Base-by-base conservation (phyloP, 2,888 invertebrate genomes). In the Arge pagana region DNA sequence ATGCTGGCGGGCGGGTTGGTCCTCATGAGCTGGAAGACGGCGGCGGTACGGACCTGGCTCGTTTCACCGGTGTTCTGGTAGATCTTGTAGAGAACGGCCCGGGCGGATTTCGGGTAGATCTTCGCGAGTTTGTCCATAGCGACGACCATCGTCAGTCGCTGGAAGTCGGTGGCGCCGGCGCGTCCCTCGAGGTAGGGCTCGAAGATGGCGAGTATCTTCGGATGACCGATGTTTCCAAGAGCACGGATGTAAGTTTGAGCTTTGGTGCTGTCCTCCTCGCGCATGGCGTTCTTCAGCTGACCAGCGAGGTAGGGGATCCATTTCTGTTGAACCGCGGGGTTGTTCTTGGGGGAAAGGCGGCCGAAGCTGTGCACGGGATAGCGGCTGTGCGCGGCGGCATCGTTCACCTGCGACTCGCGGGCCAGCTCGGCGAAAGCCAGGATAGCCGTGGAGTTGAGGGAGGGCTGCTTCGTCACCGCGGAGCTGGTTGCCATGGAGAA, bases 151-250 rank as follows among this genome's bases (percentile, higher is more conserved):
- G 83, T 71, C 1, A 82, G 76, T 52, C 88, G 82, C 61, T 88
- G 84, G 78, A 83, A 85, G 28, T 79, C 82, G 0, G 86, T 79
- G 1, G 79, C 75, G 39, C 71, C 71, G 21, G 78, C 76, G 54
- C 80, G 75, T 33, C 87, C 86, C 76, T 88, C 86, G n/a, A 89
- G 77, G 70, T 86, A 88, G 2, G 86, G 86, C 63, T 86, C 81
- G 62, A 84, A 86, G 3, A 82, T 81, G 4, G 77, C 67, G 10
- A 88, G 68, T 51, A 87, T 83, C 56, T 79, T 77, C 5, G 80
- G 83, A 67, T 87, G 84, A 28, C 82, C 88, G 23, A 85, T 73
- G 64, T 83, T 83, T 35, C 88, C 87, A 52, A 89, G 80, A 28
- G 87, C 86, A 40, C 81, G 78, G 45, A 85, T 83, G 74, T 82